Conservation (phyloP, 2,113 vertebrate genomes). For the Tamias sibiricus region DNA sequence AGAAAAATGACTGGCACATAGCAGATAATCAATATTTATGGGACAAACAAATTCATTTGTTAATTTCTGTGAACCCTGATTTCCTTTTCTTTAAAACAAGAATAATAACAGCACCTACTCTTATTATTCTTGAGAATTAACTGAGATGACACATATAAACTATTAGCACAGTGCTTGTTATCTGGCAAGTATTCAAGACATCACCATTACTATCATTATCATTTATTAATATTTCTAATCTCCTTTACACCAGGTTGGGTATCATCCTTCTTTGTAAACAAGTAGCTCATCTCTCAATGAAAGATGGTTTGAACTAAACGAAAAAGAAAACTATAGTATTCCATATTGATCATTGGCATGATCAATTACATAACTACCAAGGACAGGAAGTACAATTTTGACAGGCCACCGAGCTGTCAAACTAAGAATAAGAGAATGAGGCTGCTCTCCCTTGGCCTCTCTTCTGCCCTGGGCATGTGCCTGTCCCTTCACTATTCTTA, state of each 20-base stretch:
- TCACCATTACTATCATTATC: background rate
- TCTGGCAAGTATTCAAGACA: background rate
- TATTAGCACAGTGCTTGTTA: background rate
- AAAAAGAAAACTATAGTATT: background rate
- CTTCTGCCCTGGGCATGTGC: background rate
- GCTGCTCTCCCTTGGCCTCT: background rate
- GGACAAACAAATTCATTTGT: background rate
- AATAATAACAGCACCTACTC: background rate
- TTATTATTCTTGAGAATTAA: background rate
- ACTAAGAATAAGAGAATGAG: background rate
- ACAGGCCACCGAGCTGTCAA: background rate
- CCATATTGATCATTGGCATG: background rate
- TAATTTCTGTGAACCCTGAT: background rate
- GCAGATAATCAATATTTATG: background rate
- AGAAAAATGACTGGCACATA: background rate
- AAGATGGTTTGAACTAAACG: background rate
- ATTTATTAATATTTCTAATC: slow-evolving; percentile 6
- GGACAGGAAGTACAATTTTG: background rate
- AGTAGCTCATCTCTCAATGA: background rate
- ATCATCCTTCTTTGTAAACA: background rate
- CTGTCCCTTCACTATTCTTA: background rate
- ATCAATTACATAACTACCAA: background rate
- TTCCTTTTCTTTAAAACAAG: background rate
- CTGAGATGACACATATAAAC: background rate
- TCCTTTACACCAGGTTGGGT: background rate